These are phyloP conservation scores for Tuta absoluta DNA, from an alignment of 2,888 invertebrate species.

Conservation along the genomic window DNA sequence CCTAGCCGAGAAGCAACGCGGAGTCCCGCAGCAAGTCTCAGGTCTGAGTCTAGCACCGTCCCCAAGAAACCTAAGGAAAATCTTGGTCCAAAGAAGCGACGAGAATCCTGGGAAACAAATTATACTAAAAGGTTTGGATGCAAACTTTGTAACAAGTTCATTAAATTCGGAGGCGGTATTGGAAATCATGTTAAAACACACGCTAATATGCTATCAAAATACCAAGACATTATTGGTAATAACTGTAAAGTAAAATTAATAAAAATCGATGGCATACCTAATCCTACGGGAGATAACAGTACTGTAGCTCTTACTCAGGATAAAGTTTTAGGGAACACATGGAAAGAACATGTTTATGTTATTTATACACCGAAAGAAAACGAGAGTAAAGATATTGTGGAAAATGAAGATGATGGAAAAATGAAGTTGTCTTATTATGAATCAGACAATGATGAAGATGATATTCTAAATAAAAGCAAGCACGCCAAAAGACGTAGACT, in stretches of 20 bases:
- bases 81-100: background rate
- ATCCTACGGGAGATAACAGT: conserved; percentile 50
- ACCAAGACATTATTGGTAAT: conserved; percentile 44
- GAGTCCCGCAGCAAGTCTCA: background rate
- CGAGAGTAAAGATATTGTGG: background rate
- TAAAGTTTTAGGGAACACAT: conserved; percentile 46
- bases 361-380: conserved; percentile 44
- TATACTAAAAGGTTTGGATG: conserved; percentile 35
- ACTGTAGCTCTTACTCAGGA: conserved; percentile 51
- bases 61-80: background rate
- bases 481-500: conserved; percentile 41
- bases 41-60: background rate
- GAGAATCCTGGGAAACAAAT: conserved; percentile 28
- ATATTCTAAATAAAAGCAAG: conserved; percentile 35
- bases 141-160: conserved; percentile 35
- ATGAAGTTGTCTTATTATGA: conserved; percentile 14
- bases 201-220: conserved; percentile 39
- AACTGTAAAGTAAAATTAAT: conserved; percentile 51
- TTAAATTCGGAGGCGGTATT: conserved; percentile 35
- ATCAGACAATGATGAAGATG: conserved; percentile 41
- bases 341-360: conserved; percentile 47
- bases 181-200: conserved; percentile 42
- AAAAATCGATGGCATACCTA: conserved; percentile 55
- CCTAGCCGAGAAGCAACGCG: conserved; percentile 2
- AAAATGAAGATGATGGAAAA: background rate